Evolutionary conservation across 1,140 invertebrate genomes (phyloP).

Genomic region (Papilio helenus): DNA sequence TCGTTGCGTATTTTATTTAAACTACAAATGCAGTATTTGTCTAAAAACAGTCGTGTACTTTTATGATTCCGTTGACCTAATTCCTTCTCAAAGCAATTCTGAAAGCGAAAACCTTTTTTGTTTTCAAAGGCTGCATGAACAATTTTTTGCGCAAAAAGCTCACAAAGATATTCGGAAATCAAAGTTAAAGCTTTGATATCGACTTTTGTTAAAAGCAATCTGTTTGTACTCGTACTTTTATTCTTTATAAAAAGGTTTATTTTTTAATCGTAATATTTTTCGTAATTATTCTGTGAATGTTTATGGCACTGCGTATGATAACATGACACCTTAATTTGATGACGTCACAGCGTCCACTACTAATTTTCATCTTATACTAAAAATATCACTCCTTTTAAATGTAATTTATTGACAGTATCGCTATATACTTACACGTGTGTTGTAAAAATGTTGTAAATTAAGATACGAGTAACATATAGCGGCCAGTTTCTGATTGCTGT

Average conservation of each 20-base stretch:
- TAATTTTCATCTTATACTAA: too few relatives aligned
- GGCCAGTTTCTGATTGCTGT: background rate
- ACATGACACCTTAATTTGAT: too few relatives aligned
- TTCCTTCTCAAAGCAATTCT: background rate
- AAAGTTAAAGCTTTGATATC: slow-evolving; percentile 5
- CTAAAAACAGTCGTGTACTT: background rate
- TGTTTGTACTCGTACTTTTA: background rate
- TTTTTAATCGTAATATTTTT: background rate
- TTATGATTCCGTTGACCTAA: slow-evolving; percentile 4
- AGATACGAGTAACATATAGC: background rate
- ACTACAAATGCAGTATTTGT: background rate
- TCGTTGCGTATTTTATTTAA: background rate
- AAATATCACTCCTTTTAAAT: too few relatives aligned
- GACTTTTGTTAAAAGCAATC: background rate
- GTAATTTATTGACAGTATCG: too few relatives aligned
- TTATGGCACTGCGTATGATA: background rate
- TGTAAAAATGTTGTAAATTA: background rate
- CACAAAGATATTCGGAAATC: background rate
- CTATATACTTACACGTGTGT: background rate
- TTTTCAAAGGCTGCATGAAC: background rate
- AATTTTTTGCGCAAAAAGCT: background rate
- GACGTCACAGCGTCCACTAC: too few relatives aligned
- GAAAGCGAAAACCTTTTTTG: background rate
- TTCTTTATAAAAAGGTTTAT: background rate
- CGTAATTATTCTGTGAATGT: background rate